These are phyloP conservation scores for Thymallus thymallus DNA, from an alignment of 2,113 vertebrate species.

Conservation along the genomic window DNA sequence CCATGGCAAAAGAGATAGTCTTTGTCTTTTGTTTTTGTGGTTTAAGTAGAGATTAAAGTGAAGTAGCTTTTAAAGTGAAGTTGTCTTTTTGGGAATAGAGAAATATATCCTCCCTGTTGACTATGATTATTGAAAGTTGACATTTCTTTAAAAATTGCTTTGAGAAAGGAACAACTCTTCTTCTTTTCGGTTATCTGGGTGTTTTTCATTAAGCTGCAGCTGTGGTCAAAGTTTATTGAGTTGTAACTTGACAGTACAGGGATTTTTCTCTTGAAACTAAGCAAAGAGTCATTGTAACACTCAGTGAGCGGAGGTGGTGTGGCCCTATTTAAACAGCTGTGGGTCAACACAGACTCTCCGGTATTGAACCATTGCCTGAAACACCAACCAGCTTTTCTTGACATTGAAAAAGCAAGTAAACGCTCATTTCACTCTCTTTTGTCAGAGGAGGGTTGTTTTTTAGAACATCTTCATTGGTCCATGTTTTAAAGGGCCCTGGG, in stretches of 20 bases:
- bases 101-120: neutral
- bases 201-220: neutral
- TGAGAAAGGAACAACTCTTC: neutral
- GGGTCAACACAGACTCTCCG: slow-evolving; percentile 37
- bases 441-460: neutral
- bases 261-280: slow-evolving; percentile 32
- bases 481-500: neutral
- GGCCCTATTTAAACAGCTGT: slow-evolving; percentile 64
- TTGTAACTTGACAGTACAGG: slow-evolving; percentile 31
- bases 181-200: neutral
- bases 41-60: slow-evolving; percentile 47
- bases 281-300: slow-evolving; percentile 37
- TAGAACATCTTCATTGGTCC: neutral
- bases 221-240: slow-evolving; percentile 32
- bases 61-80: slow-evolving; percentile 24
- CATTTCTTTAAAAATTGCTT: neutral
- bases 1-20: slow-evolving; percentile 12
- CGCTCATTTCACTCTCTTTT: slow-evolving; percentile 2
- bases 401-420: slow-evolving; percentile 10
- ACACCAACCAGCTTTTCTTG: slow-evolving; percentile 24
- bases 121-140: neutral
- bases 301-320: slow-evolving; percentile 20
- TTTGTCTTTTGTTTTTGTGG: slow-evolving; percentile 5
- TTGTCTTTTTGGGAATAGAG: neutral
- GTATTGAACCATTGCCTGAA: slow-evolving; percentile 35